These are phyloP conservation scores for Micromussa lordhowensis DNA, from an alignment of 92 coral and sea anemone species.

Conservation along the genomic window DNA sequence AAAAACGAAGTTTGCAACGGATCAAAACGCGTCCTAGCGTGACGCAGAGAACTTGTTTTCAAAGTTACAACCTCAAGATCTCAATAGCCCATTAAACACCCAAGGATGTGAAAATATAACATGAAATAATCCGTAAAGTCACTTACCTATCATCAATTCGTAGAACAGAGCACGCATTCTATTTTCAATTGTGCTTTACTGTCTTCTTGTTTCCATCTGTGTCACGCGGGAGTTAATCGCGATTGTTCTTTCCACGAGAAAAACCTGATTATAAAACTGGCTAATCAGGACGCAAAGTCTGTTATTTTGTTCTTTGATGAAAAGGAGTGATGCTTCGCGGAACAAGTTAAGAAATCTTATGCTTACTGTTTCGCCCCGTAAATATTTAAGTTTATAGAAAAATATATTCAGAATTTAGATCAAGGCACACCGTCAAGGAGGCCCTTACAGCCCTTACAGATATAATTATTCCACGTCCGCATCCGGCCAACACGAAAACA, in stretches of 20 bases:
- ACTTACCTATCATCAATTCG: slow-evolving; percentile 2
- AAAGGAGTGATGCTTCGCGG: neutral
- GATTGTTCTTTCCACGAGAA: neutral
- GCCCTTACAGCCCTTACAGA: neutral
- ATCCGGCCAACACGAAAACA: neutral
- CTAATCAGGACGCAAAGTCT: neutral
- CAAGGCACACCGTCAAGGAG: neutral
- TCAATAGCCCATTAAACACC: neutral
- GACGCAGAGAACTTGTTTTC: neutral
- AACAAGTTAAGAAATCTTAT: neutral
- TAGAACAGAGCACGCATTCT: neutral
- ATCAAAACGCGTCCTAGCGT: neutral
- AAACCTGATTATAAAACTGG: slow-evolving; percentile 19
- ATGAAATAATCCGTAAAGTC: neutral
- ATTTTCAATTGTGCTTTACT: neutral
- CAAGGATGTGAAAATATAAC: neutral
- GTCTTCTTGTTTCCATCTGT: neutral
- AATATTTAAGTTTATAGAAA: neutral
- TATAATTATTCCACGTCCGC: slow-evolving; percentile 20
- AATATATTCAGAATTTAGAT: neutral
- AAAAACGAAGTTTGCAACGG: neutral
- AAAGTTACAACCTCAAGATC: neutral
- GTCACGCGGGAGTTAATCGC: slow-evolving; percentile 1
- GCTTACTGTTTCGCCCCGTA: neutral
- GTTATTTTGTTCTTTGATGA: neutral